Percentiles rank a stretch among this genome's conserved stretches.
phyloP scores from a whole-genome alignment of 2,113 vertebrate genomes.

The Neolamprologus caudopunctatus region DNA sequence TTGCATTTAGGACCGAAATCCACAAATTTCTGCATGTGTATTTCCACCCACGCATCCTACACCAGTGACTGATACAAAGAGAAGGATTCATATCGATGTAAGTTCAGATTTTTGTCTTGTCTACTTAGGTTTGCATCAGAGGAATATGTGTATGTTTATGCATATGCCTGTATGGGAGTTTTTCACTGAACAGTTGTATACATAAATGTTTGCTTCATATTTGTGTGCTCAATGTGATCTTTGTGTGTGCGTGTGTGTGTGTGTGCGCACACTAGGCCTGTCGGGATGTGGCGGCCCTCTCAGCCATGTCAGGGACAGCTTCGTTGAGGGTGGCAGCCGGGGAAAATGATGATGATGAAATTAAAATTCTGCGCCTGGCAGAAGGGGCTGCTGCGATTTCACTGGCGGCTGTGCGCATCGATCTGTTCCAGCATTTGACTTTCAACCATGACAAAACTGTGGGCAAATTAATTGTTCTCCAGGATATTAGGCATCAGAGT shows the following conservation, averaged over 20 bases:
- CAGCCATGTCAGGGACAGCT: constrained; percentile 72
- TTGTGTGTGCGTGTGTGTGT: background rate
- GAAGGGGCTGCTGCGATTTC: constrained; percentile 87
- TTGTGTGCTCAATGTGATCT: background rate
- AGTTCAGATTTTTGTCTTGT: background rate
- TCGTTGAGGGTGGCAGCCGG: constrained; percentile 78
- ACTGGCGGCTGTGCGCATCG: constrained; percentile 89
- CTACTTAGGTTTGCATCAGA: background rate
- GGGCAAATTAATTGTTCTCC: constrained; percentile 99
- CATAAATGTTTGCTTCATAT: background rate
- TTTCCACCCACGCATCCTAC: background rate
- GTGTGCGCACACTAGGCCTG: constrained; percentile 19
- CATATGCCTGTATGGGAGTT: background rate
- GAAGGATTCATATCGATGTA: background rate
- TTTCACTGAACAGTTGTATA: background rate
- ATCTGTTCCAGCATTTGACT: constrained; percentile 99
- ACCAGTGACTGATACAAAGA: constrained; percentile 1
- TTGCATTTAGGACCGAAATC: background rate
- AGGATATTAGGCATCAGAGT: constrained; percentile 99
- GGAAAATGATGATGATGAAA: constrained; percentile 87
- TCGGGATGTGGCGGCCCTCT: constrained; percentile 64
- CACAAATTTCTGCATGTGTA: background rate
- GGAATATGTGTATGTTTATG: background rate
- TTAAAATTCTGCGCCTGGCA: constrained; percentile 93
- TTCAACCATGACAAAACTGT: constrained; percentile 99